Percentiles rank a stretch among this genome's conserved stretches.
These are phyloP conservation scores for Exocentrus adspersus DNA, from an alignment of 2,888 invertebrate genomes.

Conservation along the genomic window DNA sequence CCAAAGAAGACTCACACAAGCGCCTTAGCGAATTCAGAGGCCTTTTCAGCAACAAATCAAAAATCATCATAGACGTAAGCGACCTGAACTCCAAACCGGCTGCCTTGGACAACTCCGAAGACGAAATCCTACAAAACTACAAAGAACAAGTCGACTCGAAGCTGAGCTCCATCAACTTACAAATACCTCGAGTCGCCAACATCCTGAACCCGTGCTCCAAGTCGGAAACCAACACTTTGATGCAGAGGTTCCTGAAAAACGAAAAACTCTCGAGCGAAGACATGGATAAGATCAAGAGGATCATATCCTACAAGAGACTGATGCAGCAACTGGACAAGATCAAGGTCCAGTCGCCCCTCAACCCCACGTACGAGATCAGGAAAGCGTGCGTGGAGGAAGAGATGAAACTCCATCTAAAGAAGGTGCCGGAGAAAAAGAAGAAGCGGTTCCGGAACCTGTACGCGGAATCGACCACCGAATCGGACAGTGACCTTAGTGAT, in stretches of 20 bases:
- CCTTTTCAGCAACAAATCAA: conserved; percentile 41
- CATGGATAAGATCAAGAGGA: conserved; percentile 51
- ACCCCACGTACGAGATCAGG: conserved; percentile 41
- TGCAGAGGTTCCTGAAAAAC: conserved; percentile 50
- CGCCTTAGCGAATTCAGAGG: conserved; percentile 43
- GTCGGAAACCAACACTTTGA: conserved; percentile 41
- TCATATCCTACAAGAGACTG: conserved; percentile 52
- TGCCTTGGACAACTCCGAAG: conserved; percentile 31
- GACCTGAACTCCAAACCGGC: conserved; percentile 40
- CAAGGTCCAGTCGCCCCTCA: conserved; percentile 22
- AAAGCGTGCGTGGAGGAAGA: conserved; percentile 34
- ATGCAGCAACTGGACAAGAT: conserved; percentile 42
- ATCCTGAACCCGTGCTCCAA: conserved; percentile 25
- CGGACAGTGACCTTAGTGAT: conserved; percentile 39
- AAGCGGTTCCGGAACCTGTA: conserved; percentile 48
- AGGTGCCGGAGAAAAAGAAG: conserved; percentile 46
- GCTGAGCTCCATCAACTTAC: conserved; percentile 52
- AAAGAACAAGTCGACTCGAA: conserved; percentile 55
- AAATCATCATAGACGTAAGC: conserved; percentile 47
- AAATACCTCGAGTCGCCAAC: conserved; percentile 47
- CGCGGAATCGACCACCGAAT: conserved; percentile 39
- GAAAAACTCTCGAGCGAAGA: conserved; percentile 50
- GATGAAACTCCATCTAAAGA: conserved; percentile 48
- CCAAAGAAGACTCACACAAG: conserved; percentile 31
- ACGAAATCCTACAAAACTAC: conserved; percentile 51